These are phyloP conservation scores for Buteo buteo DNA, from an alignment of 2,113 vertebrate species.

Conservation along the genomic window DNA sequence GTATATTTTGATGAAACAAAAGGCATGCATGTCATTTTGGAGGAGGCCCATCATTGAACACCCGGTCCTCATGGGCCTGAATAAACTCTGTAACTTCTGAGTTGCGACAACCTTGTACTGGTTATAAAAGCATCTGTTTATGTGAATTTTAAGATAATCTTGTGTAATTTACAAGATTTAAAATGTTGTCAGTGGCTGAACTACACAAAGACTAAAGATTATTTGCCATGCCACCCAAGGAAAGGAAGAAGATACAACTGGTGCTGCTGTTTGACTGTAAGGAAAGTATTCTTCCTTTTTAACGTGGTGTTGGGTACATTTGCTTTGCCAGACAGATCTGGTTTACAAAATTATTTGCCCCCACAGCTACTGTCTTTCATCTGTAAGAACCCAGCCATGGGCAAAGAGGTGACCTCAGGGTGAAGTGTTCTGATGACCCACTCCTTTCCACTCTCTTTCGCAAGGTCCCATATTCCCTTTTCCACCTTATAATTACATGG, in stretches of 20 bases:
- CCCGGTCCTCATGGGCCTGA: background rate
- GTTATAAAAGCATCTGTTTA: background rate
- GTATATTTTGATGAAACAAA: background rate
- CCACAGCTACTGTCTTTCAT: background rate
- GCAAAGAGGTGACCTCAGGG: background rate
- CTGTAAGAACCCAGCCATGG: background rate
- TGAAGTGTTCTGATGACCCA: background rate
- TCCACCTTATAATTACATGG: background rate
- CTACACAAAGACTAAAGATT: background rate
- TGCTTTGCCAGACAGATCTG: background rate
- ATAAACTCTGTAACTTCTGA: background rate
- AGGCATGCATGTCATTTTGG: background rate
- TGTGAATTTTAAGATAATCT: background rate
- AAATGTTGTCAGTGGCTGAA: background rate
- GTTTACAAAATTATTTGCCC: background rate
- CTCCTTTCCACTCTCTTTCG: background rate
- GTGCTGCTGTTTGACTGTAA: background rate
- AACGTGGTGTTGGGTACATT: background rate
- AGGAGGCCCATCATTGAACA: background rate
- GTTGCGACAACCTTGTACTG: background rate
- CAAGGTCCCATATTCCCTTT: background rate
- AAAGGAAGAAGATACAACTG: background rate
- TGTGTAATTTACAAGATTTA: background rate
- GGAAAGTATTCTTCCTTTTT: background rate
- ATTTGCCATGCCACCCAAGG: fast-evolving